Conservation (phyloP, 2,113 vertebrate species). For the Saguinus midas region DNA sequence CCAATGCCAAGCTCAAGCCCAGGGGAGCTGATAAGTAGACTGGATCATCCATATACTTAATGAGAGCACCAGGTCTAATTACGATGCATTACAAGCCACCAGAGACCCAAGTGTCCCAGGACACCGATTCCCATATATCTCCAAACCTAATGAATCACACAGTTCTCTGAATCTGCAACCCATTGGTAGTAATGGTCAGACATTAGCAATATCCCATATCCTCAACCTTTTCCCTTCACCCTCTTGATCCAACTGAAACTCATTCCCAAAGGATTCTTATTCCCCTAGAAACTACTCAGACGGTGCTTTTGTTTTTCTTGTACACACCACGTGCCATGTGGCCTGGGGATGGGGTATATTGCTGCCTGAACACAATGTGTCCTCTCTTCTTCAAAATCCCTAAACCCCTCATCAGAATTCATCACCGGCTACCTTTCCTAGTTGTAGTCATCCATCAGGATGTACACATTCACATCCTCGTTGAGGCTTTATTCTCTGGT, state of each 20-base stretch:
- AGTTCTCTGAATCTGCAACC: background rate
- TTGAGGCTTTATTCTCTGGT: background rate
- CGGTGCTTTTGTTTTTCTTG: background rate
- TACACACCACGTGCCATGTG: background rate
- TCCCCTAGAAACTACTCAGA: background rate
- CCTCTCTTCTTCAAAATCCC: background rate
- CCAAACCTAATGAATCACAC: background rate
- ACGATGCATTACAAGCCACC: background rate
- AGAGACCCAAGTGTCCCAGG: background rate
- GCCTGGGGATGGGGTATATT: background rate
- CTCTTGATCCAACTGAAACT: background rate
- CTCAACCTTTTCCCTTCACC: background rate
- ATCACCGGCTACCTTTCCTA: background rate
- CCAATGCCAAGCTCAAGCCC: background rate
- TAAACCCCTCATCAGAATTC: background rate
- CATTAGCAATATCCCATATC: background rate
- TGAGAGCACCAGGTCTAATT: background rate
- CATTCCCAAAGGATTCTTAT: background rate
- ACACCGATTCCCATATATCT: background rate
- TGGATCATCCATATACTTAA: background rate
- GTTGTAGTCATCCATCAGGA: background rate
- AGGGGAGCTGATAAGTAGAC: background rate
- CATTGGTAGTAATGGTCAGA: background rate
- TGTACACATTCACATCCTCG: background rate
- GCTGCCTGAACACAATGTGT: background rate